A percentile compares a stretch with the other conserved stretches of the same genome.
These are phyloP conservation scores for Squalus acanthias DNA, from an alignment of 2,797 vertebrate genomes.

Conservation along the genomic window DNA sequence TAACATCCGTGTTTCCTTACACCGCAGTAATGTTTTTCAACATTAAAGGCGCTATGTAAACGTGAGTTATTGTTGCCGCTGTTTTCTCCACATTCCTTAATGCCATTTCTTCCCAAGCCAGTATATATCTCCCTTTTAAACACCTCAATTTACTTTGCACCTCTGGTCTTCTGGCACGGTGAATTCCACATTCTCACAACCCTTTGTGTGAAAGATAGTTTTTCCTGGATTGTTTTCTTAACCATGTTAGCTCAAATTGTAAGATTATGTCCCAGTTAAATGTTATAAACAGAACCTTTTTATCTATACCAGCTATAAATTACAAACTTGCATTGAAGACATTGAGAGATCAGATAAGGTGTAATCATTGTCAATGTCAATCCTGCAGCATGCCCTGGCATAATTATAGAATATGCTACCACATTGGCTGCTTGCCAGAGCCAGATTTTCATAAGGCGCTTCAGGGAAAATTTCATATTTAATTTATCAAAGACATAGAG, in stretches of 20 bases:
- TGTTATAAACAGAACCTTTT: neutral
- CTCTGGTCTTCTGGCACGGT: neutral
- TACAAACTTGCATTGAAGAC: neutral
- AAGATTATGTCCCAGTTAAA: no score
- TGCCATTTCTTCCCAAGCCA: neutral
- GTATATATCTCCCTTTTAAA: neutral
- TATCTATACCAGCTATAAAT: neutral
- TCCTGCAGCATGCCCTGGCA: neutral
- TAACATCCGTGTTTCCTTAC: neutral
- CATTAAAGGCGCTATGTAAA: neutral
- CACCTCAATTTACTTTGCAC: neutral
- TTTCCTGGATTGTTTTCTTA: neutral
- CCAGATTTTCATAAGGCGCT: conserved; percentile 33
- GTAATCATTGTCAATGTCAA: neutral
- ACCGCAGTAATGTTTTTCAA: neutral
- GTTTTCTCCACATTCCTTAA: neutral
- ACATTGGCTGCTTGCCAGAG: neutral
- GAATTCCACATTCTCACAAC: neutral
- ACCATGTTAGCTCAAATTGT: neutral
- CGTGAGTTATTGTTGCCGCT: neutral
- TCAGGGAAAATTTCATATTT: conserved; percentile 32
- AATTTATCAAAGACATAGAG: conserved; percentile 38
- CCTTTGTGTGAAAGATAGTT: neutral
- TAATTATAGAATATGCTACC: neutral
- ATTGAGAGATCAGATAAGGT: neutral